These are phyloP conservation scores for Pseudopodoces humilis DNA, from an alignment of 2,113 vertebrate genomes.

Conservation along the genomic window DNA sequence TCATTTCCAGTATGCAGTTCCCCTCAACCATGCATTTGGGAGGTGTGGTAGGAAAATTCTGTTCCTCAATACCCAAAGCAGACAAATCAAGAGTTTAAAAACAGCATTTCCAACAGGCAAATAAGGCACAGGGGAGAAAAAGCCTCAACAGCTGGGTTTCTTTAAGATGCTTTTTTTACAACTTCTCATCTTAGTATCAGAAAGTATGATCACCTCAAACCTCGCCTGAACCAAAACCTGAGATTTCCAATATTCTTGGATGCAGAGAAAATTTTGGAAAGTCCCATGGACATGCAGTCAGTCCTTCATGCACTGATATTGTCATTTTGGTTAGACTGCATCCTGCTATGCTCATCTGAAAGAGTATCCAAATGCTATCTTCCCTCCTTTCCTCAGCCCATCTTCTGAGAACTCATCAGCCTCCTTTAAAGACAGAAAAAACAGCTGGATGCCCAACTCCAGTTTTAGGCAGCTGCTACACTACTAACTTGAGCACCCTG, in stretches of 20 bases:
- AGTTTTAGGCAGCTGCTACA: not conserved
- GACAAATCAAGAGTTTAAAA: not conserved
- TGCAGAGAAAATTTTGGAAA: not conserved
- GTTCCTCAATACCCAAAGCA: not conserved
- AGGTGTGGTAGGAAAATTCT: not conserved
- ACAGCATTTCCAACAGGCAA: not conserved
- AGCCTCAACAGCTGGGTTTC: fast-evolving
- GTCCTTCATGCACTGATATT: not conserved
- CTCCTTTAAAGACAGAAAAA: not conserved
- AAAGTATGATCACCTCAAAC: not conserved
- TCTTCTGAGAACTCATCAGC: not conserved
- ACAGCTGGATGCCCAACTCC: not conserved
- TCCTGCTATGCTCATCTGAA: not conserved
- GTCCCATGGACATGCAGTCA: not conserved
- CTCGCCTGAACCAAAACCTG: not conserved
- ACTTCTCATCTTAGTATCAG: fast-evolving
- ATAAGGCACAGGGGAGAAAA: not conserved
- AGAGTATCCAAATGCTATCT: not conserved
- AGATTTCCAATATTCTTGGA: not conserved
- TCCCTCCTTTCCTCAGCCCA: not conserved
- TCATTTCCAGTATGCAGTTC: not conserved
- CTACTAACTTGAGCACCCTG: fast-evolving
- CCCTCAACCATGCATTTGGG: fast-evolving
- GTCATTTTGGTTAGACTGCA: not conserved
- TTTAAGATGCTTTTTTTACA: not conserved